A percentile compares a stretch with the other conserved stretches of the same genome.
Conservation (phyloP, 1,140 invertebrate species). For the Idris sp. region DNA sequence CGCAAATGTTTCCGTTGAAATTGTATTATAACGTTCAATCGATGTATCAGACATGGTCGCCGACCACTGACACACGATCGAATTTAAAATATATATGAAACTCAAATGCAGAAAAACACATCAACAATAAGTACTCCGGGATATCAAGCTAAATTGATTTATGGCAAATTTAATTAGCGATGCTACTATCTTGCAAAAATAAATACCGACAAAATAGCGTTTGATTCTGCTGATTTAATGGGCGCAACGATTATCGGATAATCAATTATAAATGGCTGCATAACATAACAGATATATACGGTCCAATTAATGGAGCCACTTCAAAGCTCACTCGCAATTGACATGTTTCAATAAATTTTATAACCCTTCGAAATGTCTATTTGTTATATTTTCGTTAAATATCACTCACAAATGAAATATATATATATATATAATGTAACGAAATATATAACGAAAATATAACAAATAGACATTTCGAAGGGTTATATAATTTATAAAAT, state of each 20-base stretch:
- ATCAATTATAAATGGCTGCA: slow-evolving; percentile 39
- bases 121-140: slow-evolving; percentile 38
- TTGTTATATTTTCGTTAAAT: no score
- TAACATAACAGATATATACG: slow-evolving; percentile 21
- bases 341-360: slow-evolving; percentile 25
- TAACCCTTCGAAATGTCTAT: no score
- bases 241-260: slow-evolving; percentile 34
- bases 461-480: no score
- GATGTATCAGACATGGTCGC: slow-evolving; percentile 24
- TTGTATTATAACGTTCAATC: slow-evolving; percentile 52
- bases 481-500: no score
- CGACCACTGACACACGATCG: slow-evolving; percentile 5
- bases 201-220: slow-evolving; percentile 11
- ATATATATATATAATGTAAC: no score
- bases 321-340: slow-evolving; percentile 22
- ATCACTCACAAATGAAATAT: no score
- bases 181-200: slow-evolving; percentile 27
- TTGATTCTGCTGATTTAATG: slow-evolving; percentile 21
- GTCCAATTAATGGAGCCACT: slow-evolving; percentile 16
- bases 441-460: no score
- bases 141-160: slow-evolving; percentile 33
- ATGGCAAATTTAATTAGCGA: slow-evolving; percentile 15
- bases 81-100: slow-evolving; percentile 40
- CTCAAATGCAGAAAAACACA: slow-evolving; percentile 33
- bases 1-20: slow-evolving; percentile 39